Evolutionary conservation across 2,888 invertebrate genomes (phyloP).

Genomic region (Autographa pulchrina): DNA sequence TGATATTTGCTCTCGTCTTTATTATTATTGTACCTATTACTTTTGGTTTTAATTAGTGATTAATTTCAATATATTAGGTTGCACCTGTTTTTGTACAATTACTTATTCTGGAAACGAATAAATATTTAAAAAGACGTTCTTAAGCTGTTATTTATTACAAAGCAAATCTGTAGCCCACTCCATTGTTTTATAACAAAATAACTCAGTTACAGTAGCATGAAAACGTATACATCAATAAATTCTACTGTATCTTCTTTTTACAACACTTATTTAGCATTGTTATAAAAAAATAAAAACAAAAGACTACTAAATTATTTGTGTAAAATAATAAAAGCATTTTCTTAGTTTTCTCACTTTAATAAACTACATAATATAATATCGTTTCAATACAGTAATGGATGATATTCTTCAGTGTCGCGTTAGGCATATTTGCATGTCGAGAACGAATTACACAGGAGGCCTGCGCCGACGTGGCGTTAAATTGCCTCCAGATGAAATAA

Average conservation of each 20-base stretch:
- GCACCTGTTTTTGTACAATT: too few species aligned
- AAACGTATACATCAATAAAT: too few species aligned
- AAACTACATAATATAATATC: constrained; percentile 63
- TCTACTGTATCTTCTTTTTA: too few species aligned
- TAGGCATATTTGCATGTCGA: constrained; percentile 69
- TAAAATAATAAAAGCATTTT: neutral
- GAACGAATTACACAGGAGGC: constrained; percentile 76
- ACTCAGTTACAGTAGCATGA: too few species aligned
- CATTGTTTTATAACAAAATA: too few species aligned
- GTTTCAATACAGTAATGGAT: constrained; percentile 72
- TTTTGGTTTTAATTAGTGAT: neutral
- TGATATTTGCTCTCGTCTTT: neutral
- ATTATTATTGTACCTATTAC: neutral
- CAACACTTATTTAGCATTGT: too few species aligned
- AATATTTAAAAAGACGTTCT: too few species aligned
- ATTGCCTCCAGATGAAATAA: constrained; percentile 76
- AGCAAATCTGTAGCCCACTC: too few species aligned
- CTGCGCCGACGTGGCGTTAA: constrained; percentile 84
- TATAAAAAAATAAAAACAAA: neutral
- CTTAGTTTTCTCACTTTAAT: too few species aligned
- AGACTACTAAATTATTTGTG: neutral
- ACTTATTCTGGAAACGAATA: too few species aligned
- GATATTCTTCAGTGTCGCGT: constrained; percentile 74
- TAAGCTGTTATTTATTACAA: too few species aligned
- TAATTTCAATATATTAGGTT: neutral